phyloP scores from a whole-genome alignment of 1,140 invertebrate genomes.

The Drosophila leontia region DNA sequence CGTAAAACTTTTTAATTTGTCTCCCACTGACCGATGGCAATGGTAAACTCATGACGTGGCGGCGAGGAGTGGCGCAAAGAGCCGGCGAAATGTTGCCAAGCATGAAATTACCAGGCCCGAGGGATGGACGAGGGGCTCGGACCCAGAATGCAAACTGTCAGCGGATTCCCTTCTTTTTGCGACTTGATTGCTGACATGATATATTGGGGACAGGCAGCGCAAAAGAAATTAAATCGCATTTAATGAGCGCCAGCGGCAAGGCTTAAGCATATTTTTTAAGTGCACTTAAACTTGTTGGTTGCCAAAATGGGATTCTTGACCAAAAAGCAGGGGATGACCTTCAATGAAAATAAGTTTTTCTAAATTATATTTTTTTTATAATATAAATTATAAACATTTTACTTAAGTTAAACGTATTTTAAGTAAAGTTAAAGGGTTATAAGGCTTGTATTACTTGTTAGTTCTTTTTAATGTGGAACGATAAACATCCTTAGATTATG shows the following conservation, averaged over 20 bases:
- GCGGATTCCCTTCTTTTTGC: constrained; percentile 62
- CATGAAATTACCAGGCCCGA: constrained; percentile 68
- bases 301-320: constrained; percentile 1
- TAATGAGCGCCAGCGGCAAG: constrained; percentile 60
- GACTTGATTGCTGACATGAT: constrained; percentile 75
- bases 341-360: neutral
- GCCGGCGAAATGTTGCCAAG: constrained; percentile 67
- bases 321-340: neutral
- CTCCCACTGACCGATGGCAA: constrained; percentile 52
- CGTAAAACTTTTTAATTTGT: constrained; percentile 76
- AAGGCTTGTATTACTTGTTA: no score
- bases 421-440: no score
- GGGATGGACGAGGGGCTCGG: constrained; percentile 12
- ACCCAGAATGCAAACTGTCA: constrained; percentile 67
- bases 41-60: constrained; percentile 27
- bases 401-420: no score
- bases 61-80: constrained; percentile 24
- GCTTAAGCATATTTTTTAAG: constrained; percentile 21
- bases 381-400: neutral
- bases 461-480: no score
- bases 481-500: neutral
- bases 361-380: no score
- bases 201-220: constrained; percentile 47
- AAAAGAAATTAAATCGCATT: constrained; percentile 70
- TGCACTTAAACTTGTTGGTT: constrained; percentile 9